A percentile compares a stretch with the other conserved stretches of the same genome.
phyloP scores from a whole-genome alignment of 2,888 invertebrate species.

The Abrostola triplasia region DNA sequence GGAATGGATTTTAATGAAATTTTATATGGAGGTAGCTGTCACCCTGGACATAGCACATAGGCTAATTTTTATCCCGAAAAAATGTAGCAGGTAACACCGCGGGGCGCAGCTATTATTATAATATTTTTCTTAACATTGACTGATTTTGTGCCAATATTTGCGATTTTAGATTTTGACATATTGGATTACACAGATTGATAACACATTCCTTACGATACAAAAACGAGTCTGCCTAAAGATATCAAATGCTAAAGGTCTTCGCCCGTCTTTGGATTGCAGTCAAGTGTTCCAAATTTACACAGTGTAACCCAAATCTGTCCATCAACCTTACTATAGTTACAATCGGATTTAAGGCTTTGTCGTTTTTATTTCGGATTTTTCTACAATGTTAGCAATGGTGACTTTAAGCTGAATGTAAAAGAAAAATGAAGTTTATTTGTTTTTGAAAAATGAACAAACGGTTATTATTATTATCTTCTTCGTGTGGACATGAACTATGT shows the following conservation, averaged over 20 bases:
- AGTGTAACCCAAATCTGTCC: conserved; percentile 16
- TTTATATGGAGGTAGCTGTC: too few species aligned
- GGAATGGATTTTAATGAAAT: too few species aligned
- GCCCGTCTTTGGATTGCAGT: conserved; percentile 1
- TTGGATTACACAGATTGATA: neutral
- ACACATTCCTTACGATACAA: neutral
- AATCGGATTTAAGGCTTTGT: conserved; percentile 5
- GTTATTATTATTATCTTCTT: too few species aligned
- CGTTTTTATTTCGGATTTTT: neutral
- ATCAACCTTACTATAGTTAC: conserved; percentile 1
- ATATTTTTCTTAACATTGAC: too few species aligned
- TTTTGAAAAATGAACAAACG: too few species aligned
- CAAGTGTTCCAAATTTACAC: neutral
- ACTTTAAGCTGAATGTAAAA: conserved; percentile 1
- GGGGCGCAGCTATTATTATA: too few species aligned
- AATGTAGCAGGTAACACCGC: too few species aligned
- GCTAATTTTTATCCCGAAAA: too few species aligned
- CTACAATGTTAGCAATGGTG: conserved; percentile 2
- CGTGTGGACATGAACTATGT: too few species aligned
- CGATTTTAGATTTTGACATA: too few species aligned
- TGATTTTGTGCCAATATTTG: too few species aligned
- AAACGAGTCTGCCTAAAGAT: conserved; percentile 1
- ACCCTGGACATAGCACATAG: too few species aligned
- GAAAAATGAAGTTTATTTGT: neutral
- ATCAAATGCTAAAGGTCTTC: neutral